A percentile compares a stretch with the other conserved stretches of the same genome.
Conservation (phyloP, 2,113 vertebrate genomes). For the Oncorhynchus clarkii region DNA sequence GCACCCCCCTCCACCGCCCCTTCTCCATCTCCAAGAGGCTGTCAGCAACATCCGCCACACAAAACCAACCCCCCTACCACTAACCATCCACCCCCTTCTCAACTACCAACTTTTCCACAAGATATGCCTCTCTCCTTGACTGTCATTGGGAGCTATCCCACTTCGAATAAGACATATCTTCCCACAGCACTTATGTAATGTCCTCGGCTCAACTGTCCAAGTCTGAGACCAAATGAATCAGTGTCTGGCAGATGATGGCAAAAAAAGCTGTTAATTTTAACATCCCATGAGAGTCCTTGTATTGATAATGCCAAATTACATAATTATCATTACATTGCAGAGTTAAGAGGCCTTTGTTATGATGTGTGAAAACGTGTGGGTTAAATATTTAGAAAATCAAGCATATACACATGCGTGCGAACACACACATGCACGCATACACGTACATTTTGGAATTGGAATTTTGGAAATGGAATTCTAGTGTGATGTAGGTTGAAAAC, state of each 20-base stretch:
- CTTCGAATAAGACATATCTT: too few relatives aligned
- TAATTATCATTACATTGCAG: too few relatives aligned
- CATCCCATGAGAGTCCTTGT: neutral
- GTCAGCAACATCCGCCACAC: too few relatives aligned
- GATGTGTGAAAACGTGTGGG: too few relatives aligned
- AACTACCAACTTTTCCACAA: neutral
- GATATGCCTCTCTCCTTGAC: constrained; percentile 48
- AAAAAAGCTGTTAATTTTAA: neutral
- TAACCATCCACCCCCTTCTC: neutral
- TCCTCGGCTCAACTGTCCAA: neutral
- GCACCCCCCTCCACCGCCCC: neutral
- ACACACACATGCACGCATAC: constrained; percentile 1
- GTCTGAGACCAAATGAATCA: neutral
- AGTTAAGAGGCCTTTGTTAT: too few relatives aligned
- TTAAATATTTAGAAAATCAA: too few relatives aligned
- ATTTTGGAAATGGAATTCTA: neutral
- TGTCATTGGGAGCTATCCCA: constrained; percentile 18
- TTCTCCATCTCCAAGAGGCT: too few relatives aligned
- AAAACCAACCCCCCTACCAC: too few relatives aligned
- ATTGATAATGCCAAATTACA: neutral
- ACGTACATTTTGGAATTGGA: neutral
- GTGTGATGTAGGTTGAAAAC: neutral
- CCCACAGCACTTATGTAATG: neutral
- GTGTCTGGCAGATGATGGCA: neutral
- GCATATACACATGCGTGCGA: neutral